phyloP scores from a whole-genome alignment of 2,797 vertebrate genomes.

The Cossypha polioptera region DNA sequence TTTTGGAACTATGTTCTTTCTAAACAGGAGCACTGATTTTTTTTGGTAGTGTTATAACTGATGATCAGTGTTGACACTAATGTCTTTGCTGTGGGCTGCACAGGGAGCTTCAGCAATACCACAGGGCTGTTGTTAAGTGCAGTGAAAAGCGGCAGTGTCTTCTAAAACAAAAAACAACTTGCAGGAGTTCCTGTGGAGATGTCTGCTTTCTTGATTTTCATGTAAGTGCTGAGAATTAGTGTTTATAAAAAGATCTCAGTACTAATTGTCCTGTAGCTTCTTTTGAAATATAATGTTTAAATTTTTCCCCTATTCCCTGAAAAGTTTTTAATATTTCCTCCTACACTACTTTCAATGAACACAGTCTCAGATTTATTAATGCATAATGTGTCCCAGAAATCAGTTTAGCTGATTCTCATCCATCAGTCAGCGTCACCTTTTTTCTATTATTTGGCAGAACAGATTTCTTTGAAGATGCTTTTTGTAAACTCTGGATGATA shows the following conservation, averaged over 20 bases:
- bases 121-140: not conserved
- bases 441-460: not conserved
- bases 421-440: not conserved
- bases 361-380: not conserved
- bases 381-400: not conserved
- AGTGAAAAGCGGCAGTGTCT: not conserved
- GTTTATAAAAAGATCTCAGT: not conserved
- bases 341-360: not conserved
- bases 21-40: not conserved
- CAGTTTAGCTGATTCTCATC: not conserved
- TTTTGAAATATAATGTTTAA: not conserved
- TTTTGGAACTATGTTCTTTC: not conserved
- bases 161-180: not conserved
- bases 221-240: not conserved
- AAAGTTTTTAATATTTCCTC: not conserved
- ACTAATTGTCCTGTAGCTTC: not conserved
- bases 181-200: not conserved
- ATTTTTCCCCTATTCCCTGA: not conserved
- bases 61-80: not conserved
- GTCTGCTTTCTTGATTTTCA: not conserved
- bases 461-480: not conserved
- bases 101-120: not conserved
- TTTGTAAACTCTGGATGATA: not conserved
- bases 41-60: not conserved
- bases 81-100: not conserved